Base-by-base conservation (phyloP, 2,113 vertebrate genomes). In the Actinemys pallida region DNA sequence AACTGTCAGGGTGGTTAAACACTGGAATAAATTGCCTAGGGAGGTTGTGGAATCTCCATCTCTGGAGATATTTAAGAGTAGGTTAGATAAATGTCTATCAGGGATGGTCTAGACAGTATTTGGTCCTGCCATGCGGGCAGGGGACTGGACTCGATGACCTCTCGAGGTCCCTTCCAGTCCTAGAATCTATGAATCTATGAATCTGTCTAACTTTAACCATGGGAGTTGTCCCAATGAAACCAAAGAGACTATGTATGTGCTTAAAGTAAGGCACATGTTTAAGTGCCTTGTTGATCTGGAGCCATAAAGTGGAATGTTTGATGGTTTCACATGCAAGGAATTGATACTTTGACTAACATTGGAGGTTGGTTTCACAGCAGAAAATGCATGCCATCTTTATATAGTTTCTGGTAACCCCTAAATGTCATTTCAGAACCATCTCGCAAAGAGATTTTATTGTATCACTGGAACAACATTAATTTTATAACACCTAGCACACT, bases 401-500 rank as follows among this genome's bases (percentile, higher is more conserved):
- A 31, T 31, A 81, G 12, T 12, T 31, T 50, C 25, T 6, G 2
- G 29, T 89, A 31, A n/a, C 29, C n/a, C 25, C 22, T 81, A 59
- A 69, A 39, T 86, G 89, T 54, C 19, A 5, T 49, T 87, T 84
- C 45, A 45, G 52, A 11, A 54, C 1, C 31, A 17, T 54, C 69
- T 84, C 45, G 13, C 19, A 87, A 84, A 76, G 56, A 65, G 80
- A 47, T 39, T 84, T 27, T 39, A 47, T 12, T 39, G 22, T 0
- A 0, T n/a, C 13, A 3, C 49, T 31, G 78, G 87, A 8, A 2
- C 4, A 29, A 35, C 22, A 17, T 2, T 50, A 54, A 57, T 22
- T 11, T 1, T 4, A n/a, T 16, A 57, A 3, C 24, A 16, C 4
- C 10, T 47, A 0, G 0, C 31, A 12, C 1, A 47, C 62, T 89